Evolutionary conservation across 2,888 invertebrate genomes (phyloP), one percentile per base, ranked within the genome.

Genomic region (Ctenicera cuprea): DNA sequence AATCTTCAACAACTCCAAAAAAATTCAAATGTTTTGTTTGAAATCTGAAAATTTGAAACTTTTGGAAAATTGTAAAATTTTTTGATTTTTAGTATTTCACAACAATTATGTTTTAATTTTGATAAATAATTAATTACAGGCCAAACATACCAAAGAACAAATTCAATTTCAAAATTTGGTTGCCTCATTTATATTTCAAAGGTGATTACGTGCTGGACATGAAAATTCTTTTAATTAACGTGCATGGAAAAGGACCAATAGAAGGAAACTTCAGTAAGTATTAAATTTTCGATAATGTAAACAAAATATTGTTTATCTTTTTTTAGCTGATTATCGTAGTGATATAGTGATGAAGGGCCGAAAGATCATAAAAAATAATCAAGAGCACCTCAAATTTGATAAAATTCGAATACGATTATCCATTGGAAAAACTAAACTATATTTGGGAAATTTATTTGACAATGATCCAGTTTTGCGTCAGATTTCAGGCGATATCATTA

Each of bases 161-260:
- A 74, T 92, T 92, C 81, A 89, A 90, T 76, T 92, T 92, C 84
- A 90, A 90, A 81, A 86, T 91, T 50, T 83, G 88, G 54, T 87
- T 93, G 43, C 91, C 91, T 0, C 87, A 86, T 70, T 82, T 93
- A 64, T 89, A 89, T 74, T 92, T 92, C 81, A 87, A 87, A 63
- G 92, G 92, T 16, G 91, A 92, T 80, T 93, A 93, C 86, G 90
- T 91, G 83, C 92, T 93, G 86, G 90, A 92, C 81, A 91, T 93
- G 80, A 90, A 91, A 71, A 88, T 93, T 8, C 82, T 93, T 43
- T 85, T 92, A 48, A 85, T 93, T 33, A 88, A 90, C 78, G 87
- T 92, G 14, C 89, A 90, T 73, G 93, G 92, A 14, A 85, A 89
- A 74, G 93, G 93, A 16, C 90, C 91, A 72, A 89, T 93, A 76